Conservation (phyloP, 1,140 invertebrate genomes). For the Orius insidiosus region DNA sequence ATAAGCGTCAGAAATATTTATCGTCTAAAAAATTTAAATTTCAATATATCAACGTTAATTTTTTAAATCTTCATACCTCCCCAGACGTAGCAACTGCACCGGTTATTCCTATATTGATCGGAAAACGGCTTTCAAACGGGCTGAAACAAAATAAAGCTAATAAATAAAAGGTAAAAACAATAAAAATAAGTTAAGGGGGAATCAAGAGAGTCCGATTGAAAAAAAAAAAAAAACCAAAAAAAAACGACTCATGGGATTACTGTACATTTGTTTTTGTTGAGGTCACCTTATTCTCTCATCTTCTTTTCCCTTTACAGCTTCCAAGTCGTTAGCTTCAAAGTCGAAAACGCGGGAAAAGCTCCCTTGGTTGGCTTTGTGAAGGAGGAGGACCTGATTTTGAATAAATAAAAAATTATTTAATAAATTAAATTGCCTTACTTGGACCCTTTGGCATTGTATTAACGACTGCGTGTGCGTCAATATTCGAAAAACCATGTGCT, state of each 20-base stretch:
- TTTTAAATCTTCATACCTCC: conserved; percentile 41
- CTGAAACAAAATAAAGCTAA: conserved; percentile 30
- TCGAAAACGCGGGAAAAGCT: conserved; percentile 87
- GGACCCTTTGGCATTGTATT: conserved; percentile 81
- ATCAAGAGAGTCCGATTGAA: neutral
- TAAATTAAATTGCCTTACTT: too few relatives aligned
- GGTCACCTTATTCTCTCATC: conserved; percentile 53
- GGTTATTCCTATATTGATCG: conserved; percentile 91
- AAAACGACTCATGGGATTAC: conserved; percentile 11
- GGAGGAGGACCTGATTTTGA: conserved; percentile 70
- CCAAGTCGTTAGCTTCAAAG: conserved; percentile 63
- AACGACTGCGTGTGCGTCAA: conserved; percentile 85
- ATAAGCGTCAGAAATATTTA: conserved; percentile 80
- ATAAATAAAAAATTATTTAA: too few relatives aligned
- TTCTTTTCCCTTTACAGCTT: conserved; percentile 41
- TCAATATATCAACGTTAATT: neutral
- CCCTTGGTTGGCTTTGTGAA: conserved; percentile 73
- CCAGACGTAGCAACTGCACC: conserved; percentile 92
- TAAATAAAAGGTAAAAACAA: too few relatives aligned
- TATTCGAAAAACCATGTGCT: conserved; percentile 86
- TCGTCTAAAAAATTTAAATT: conserved; percentile 37
- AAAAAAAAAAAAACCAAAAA: conserved; percentile 9
- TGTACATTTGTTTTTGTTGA: conserved; percentile 13
- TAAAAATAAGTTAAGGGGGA: neutral
- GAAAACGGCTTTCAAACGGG: conserved; percentile 82